Percentiles rank a stretch among this genome's conserved stretches.
Conservation (phyloP, 2,797 vertebrate species). For the Merluccius polli region DNA sequence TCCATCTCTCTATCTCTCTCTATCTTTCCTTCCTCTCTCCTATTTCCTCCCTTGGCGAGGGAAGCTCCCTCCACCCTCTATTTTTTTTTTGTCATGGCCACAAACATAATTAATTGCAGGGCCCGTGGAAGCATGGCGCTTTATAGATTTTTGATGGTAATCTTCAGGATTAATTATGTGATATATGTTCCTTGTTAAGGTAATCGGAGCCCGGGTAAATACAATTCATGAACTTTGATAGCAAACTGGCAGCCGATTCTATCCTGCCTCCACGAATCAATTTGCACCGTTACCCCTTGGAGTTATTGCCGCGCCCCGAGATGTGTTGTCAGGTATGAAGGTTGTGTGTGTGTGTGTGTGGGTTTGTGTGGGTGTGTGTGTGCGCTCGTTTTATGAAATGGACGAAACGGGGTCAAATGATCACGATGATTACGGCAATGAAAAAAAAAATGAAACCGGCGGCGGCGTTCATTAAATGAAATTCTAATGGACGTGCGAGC, state of each 20-base stretch:
- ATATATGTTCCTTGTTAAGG: constrained; percentile 78
- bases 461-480: neutral
- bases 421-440: constrained; percentile 59
- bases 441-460: constrained; percentile 27
- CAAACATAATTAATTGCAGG: constrained; percentile 72
- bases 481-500: neutral
- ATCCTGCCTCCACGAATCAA: constrained; percentile 71
- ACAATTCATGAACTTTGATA: constrained; percentile 76
- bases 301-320: constrained; percentile 51
- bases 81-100: constrained; percentile 39
- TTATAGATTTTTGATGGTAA: constrained; percentile 80
- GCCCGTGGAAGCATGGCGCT: constrained; percentile 69
- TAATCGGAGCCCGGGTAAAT: constrained; percentile 71
- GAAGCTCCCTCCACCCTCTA: neutral
- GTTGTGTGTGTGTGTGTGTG: constrained; percentile 33
- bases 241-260: constrained; percentile 63
- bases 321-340: constrained; percentile 57
- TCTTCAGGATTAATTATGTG: constrained; percentile 77
- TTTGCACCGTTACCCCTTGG: constrained; percentile 55
- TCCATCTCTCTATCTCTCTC: constrained; percentile 36
- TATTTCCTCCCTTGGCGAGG: neutral
- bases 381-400: constrained; percentile 31
- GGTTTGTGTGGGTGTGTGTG: too few relatives aligned
- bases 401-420: constrained; percentile 56
- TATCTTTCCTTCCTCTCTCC: neutral